These are phyloP conservation scores for Brachypterus glaber DNA, from an alignment of 2,888 invertebrate genomes.

Conservation along the genomic window DNA sequence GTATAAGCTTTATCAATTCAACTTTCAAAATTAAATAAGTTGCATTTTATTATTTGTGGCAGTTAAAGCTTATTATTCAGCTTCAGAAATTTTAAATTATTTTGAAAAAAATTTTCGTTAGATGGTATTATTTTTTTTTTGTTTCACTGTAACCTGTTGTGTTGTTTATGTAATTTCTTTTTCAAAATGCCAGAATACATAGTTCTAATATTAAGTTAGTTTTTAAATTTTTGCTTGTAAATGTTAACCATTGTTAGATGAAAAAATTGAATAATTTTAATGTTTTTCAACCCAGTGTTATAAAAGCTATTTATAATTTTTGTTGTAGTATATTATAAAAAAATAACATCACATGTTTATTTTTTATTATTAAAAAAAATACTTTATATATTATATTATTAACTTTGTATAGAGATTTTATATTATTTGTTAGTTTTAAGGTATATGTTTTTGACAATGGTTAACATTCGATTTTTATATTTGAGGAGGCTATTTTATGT, in stretches of 20 bases:
- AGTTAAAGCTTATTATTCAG: no score
- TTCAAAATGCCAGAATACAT: constrained; percentile 34
- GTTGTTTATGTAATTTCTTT: constrained; percentile 29
- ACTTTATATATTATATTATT: constrained; percentile 22
- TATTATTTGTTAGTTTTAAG: constrained; percentile 26
- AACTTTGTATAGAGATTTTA: constrained; percentile 29
- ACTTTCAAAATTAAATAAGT: no score
- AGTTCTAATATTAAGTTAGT: constrained; percentile 36
- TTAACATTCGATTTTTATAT: constrained; percentile 30
- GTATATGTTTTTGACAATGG: constrained; percentile 30
- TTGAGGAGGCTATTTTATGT: constrained; percentile 20
- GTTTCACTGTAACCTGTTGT: constrained; percentile 4
- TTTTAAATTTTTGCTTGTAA: constrained; percentile 30
- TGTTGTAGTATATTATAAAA: constrained; percentile 24
- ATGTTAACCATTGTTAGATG: constrained; percentile 35
- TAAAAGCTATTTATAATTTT: constrained; percentile 31
- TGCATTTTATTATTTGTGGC: no score
- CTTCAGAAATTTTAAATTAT: no score
- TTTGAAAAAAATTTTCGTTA: no score
- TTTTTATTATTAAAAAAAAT: constrained; percentile 15
- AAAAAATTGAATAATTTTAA: constrained; percentile 23
- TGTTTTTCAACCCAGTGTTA: constrained; percentile 32
- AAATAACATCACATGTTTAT: constrained; percentile 31
- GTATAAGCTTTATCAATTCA: no score
- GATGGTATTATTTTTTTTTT: no score